These are phyloP conservation scores for Lophochroa leadbeateri DNA, from an alignment of 2,113 vertebrate species.

Conservation along the genomic window DNA sequence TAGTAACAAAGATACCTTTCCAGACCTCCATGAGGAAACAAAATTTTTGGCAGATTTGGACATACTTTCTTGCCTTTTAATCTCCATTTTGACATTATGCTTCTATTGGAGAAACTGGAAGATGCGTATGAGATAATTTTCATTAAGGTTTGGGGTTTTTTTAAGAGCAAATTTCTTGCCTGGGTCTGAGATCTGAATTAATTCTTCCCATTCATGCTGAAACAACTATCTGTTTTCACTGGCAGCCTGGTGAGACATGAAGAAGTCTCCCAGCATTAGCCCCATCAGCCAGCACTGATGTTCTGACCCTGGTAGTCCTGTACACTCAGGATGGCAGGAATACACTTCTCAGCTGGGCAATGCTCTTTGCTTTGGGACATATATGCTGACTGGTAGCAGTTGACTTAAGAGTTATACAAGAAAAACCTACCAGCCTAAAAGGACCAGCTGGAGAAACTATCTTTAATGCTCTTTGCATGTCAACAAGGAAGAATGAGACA, in stretches of 20 bases:
- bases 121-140: neutral
- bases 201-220: conserved; percentile 1
- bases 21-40: neutral
- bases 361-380: neutral
- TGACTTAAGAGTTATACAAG: neutral
- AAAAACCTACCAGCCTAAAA: neutral
- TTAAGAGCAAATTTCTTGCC: neutral
- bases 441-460: neutral
- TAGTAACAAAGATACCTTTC: neutral
- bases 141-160: neutral
- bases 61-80: neutral
- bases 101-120: neutral
- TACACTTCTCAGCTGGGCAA: neutral
- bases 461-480: neutral
- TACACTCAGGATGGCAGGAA: neutral
- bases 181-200: neutral
- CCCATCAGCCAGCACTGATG: neutral
- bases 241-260: neutral
- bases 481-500: neutral
- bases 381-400: neutral
- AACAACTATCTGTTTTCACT: neutral
- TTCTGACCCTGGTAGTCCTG: neutral
- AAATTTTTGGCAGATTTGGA: neutral
- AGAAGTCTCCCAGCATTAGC: neutral
- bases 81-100: neutral